Conservation (phyloP, 2,888 invertebrate genomes). For the Lumbricus terrestris region DNA sequence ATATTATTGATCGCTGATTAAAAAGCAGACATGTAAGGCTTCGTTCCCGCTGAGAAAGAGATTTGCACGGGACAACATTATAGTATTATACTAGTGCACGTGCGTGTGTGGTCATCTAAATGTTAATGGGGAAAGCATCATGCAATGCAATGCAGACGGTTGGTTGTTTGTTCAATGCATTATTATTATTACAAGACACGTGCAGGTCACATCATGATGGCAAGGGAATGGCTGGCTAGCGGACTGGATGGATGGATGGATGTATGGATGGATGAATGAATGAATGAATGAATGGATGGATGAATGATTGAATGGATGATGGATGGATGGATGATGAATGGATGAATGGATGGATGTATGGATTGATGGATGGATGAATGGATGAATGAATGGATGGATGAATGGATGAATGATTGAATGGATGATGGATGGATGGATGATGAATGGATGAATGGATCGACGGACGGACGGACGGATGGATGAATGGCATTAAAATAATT, state of each 20-base stretch:
- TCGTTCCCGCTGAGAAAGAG: not conserved
- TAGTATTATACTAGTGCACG: no score
- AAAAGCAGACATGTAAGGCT: not conserved
- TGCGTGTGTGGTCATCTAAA: not conserved
- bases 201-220: not conserved
- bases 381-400: not conserved
- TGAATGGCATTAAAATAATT: no score
- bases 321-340: constrained; percentile 3
- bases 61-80: not conserved
- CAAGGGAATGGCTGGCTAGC: not conserved
- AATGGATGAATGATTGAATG: no score
- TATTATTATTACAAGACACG: no score
- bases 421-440: not conserved
- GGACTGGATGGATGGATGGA: not conserved
- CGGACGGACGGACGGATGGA: constrained; percentile 3
- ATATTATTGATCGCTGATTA: not conserved
- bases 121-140: not conserved
- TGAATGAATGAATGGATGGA: not conserved
- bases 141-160: not conserved
- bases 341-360: no score
- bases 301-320: constrained; percentile 3
- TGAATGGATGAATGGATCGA: not conserved
- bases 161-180: not conserved
- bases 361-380: not conserved
- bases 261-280: not conserved